These are phyloP conservation scores for Drosophila miranda DNA, from an alignment of 1,140 invertebrate species.

Conservation along the genomic window DNA sequence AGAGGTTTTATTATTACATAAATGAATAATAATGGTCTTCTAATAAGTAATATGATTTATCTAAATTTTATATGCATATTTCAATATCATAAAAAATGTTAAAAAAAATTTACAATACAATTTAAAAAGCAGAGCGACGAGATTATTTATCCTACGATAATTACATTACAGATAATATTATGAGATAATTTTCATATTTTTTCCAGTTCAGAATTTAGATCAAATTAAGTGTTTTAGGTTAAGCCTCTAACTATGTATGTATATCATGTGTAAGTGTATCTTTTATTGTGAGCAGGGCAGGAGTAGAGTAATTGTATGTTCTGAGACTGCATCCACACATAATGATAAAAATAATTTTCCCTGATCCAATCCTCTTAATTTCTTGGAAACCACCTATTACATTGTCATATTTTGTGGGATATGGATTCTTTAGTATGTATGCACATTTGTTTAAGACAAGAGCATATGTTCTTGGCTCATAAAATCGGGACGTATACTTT, in stretches of 20 bases:
- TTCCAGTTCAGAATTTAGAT: conserved; percentile 1
- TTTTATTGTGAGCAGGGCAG: conserved; percentile 3
- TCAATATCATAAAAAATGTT: conserved; percentile 8
- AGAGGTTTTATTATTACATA: conserved; percentile 30
- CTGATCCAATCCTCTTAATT: too few relatives aligned
- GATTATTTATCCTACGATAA: conserved; percentile 11
- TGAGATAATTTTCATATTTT: conserved; percentile 8
- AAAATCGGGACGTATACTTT: not conserved
- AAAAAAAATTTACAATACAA: conserved; percentile 11
- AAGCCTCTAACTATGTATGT: conserved; percentile 8
- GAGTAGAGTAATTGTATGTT: conserved; percentile 8
- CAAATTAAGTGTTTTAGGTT: conserved; percentile 30
- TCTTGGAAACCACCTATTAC: too few relatives aligned
- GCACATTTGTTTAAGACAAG: not conserved
- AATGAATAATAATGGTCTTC: not conserved
- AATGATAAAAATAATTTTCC: conserved; percentile 5
- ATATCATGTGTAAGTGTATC: conserved; percentile 8
- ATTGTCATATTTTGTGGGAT: too few relatives aligned
- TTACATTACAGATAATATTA: conserved; percentile 10
- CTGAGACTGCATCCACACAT: conserved; percentile 22
- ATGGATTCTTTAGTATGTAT: not conserved
- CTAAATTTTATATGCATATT: conserved; percentile 20
- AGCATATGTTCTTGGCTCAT: not conserved
- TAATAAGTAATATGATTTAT: conserved; percentile 31
- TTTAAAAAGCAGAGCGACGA: conserved; percentile 10